Conservation (phyloP, 2,113 vertebrate species). For the Scophthalmus maximus region DNA sequence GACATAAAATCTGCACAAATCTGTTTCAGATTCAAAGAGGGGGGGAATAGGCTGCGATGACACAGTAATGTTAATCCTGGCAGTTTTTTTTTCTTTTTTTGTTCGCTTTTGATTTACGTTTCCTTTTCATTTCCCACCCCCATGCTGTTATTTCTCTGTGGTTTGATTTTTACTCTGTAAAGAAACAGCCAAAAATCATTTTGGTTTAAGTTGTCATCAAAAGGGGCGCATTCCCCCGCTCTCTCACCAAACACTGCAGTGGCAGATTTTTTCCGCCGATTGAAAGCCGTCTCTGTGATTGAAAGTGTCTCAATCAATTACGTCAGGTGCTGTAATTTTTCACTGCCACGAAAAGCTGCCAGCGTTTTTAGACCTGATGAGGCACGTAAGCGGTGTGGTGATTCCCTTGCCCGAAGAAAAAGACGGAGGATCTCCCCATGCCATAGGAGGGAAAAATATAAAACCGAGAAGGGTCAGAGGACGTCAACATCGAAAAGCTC, state of each 20-base stretch:
- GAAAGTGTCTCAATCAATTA: slow-evolving; percentile 47
- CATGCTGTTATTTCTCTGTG: slow-evolving; percentile 12
- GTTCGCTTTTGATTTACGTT: slow-evolving; percentile 35
- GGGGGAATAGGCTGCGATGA: slow-evolving; percentile 31
- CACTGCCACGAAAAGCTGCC: slow-evolving; percentile 21
- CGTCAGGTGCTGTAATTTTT: slow-evolving; percentile 24
- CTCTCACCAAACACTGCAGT: slow-evolving; percentile 1
- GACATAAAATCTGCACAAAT: slow-evolving; percentile 55
- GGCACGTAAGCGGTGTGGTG: not conserved
- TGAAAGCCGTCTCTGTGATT: slow-evolving; percentile 26
- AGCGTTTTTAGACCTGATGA: slow-evolving; percentile 22
- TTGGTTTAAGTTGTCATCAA: slow-evolving; percentile 13
- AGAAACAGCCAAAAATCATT: slow-evolving; percentile 15
- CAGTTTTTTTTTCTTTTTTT: slow-evolving; percentile 20
- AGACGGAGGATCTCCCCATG: not conserved
- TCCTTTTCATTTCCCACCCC: slow-evolving; percentile 3
- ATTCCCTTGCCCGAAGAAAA: slow-evolving; percentile 12
- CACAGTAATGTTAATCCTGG: slow-evolving; percentile 54
- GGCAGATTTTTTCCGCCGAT: slow-evolving; percentile 44
- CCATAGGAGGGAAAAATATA: slow-evolving; percentile 12
- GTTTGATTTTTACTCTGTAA: slow-evolving; percentile 35
- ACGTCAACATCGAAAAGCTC: slow-evolving; percentile 66
- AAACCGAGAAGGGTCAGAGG: slow-evolving; percentile 31
- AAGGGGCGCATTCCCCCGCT: not conserved
- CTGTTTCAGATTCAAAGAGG: slow-evolving; percentile 48